Base-by-base conservation (phyloP, 2,113 vertebrate species). In the Petromus typicus region DNA sequence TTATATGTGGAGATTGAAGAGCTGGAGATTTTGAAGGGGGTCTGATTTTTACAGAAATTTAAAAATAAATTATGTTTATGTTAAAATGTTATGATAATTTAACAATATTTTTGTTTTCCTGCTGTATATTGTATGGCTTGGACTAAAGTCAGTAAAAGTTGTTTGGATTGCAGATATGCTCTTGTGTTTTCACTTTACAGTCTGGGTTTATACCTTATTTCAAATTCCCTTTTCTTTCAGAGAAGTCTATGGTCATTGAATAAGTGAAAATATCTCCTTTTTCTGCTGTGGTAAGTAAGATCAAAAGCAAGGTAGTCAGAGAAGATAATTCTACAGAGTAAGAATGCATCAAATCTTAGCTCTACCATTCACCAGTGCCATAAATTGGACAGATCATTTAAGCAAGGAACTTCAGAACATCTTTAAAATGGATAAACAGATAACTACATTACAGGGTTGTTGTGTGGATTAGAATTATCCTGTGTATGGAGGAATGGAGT, bases 151-250 rank as follows among this genome's bases (percentile, higher is more conserved):
- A 78, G 57, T 90, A 86, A 66, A 76, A 30, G 82, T 57, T 89
- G 43, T 86, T 89, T 95, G 66, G 6, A 71, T 95, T 90, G 61
- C 82, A 86, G 90, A 87, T 87, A 43, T 89, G 32, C 43, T 22
- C 59, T n/a, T 85, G 40, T 18, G 4, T 85, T 84, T 81, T 94
- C 23, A 56, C 43, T 95, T 86, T 84, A 85, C 59, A 90, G 2
- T 88, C 25, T 81, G 45, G 43, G 13, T 93, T 95, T 88, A 17
- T 30, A 91, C 9, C 88, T 95, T 92, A 89, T 92, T 95, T 93
- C 54, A 54, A 94, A 84, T 80, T 18, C 30, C 4, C n/a, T 66
- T 75, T 87, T 51, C 34, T 90, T 89, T 93, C 10, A 90, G 17
- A 73, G 13, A 92, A 14, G 30, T 2, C 48, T 79, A 45, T 71